Evolutionary conservation across 2,888 invertebrate species (phyloP).

Genomic region (Rhogogaster chlorosoma): DNA sequence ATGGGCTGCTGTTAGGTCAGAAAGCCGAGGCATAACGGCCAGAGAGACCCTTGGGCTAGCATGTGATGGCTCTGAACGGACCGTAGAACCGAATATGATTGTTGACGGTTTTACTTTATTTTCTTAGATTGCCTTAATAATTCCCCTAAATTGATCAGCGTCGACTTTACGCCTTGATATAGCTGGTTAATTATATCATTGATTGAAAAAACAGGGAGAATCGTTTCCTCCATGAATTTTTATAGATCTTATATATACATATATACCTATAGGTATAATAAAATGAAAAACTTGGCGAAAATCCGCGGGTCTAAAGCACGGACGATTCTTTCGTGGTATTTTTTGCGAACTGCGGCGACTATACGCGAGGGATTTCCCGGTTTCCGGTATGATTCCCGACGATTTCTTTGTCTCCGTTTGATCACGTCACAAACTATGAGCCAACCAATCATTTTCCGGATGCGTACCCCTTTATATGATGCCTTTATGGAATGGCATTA

Average conservation of each 20-base stretch:
- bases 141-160: not conserved
- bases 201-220: not conserved
- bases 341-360: not conserved
- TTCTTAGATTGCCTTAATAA: not conserved
- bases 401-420: conserved; percentile 41
- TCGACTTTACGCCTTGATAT: not conserved
- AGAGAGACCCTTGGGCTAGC: conserved; percentile 41
- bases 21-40: conserved; percentile 56
- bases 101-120: conserved; percentile 14
- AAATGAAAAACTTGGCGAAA: not conserved
- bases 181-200: not conserved
- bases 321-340: not conserved
- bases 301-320: not conserved
- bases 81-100: conserved; percentile 44
- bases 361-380: not conserved
- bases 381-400: conserved; percentile 32
- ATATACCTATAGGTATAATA: not conserved
- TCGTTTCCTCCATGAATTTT: not conserved
- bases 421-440: conserved; percentile 38
- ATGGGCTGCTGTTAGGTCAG: conserved; percentile 58
- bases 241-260: not conserved
- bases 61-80: conserved; percentile 28
- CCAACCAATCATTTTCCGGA: conserved; percentile 48
- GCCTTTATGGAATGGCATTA: conserved; percentile 48
- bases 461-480: conserved; percentile 44